phyloP scores from a whole-genome alignment of 2,113 vertebrate genomes.

The Protobothrops flavoviridis region DNA sequence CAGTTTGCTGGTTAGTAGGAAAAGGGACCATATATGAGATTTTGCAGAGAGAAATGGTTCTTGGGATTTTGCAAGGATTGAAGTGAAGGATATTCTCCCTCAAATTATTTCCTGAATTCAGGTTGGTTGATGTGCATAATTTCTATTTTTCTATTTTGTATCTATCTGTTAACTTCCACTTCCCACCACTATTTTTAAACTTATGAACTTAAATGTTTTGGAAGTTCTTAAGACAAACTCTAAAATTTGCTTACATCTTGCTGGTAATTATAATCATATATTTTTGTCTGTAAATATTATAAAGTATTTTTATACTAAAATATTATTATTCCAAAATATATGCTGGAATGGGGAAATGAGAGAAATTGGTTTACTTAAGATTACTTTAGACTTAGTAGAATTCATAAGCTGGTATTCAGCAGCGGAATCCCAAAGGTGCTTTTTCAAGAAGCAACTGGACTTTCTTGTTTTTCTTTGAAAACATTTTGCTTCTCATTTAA shows the following conservation, averaged over 20 bases:
- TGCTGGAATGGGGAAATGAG: neutral
- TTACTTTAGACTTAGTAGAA: neutral
- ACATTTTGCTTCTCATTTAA: too few species aligned
- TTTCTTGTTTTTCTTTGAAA: too few species aligned
- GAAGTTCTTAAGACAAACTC: neutral
- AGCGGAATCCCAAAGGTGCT: too few species aligned
- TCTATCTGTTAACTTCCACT: neutral
- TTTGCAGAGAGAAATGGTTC: neutral
- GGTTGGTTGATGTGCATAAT: neutral
- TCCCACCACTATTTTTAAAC: neutral
- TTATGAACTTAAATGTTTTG: neutral
- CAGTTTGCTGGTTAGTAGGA: neutral
- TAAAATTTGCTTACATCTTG: neutral
- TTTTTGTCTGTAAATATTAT: neutral
- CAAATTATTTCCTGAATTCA: neutral
- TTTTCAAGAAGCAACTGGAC: too few species aligned
- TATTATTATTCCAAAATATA: neutral
- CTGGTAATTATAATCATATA: neutral
- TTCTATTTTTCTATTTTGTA: neutral
- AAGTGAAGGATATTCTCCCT: neutral
- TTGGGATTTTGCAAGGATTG: neutral
- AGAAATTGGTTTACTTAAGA: neutral
- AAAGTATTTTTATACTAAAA: neutral
- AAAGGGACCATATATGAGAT: neutral
- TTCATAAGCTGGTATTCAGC: neutral